Base-by-base conservation (phyloP, 1,140 invertebrate species). In the Trypoxylus dichotomus region DNA sequence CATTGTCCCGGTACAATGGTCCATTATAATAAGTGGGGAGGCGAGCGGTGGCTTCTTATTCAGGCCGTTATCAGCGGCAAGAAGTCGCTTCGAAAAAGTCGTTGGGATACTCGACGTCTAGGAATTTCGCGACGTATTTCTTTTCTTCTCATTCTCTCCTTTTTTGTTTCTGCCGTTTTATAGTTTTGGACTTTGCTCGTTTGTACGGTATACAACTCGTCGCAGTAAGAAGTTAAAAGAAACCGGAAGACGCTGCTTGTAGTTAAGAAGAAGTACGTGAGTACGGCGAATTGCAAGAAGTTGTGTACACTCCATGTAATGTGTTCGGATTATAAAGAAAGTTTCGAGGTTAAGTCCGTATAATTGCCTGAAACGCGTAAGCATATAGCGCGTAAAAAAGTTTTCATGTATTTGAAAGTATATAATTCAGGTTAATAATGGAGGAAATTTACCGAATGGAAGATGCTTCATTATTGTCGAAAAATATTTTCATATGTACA, bases 1-100 rank as follows among this genome's bases (percentile, higher is more conserved):
- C 60, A 68, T 68, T 68, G 60, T 68, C 7, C 60, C 60, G 27
- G 60, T 68, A 68, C 60, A 68, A 68, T 68, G 60, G 60, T 68
- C 60, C 60, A 68, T 68, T 68, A 68, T 68, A 68, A 68, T 68
- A 68, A 68, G 60, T 68, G 24, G 24, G 8, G 24, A 68, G 60
- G 27, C 60, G 60, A 68, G 60, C 60, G 60, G 60, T 24, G 27
- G 60, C 24, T 68, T 27, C 60, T 68, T 68, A 68, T 68, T 68
- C 60, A 68, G 27, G 7, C 60, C 27, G 60, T 68, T 68, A 68
- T 68, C 60, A 24, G 47, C 47, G 47, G 27, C 60, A 24, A 24
- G 60, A 68, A 24, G 24, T 15, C 60, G 60, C 21, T 58, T 58
- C 47, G 32, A 7, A 37, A 8, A 37, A 37, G 32, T 47, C 43